These are phyloP conservation scores for Aphelenchoides avenae DNA, from an alignment of 1,140 invertebrate species.

Conservation along the genomic window DNA sequence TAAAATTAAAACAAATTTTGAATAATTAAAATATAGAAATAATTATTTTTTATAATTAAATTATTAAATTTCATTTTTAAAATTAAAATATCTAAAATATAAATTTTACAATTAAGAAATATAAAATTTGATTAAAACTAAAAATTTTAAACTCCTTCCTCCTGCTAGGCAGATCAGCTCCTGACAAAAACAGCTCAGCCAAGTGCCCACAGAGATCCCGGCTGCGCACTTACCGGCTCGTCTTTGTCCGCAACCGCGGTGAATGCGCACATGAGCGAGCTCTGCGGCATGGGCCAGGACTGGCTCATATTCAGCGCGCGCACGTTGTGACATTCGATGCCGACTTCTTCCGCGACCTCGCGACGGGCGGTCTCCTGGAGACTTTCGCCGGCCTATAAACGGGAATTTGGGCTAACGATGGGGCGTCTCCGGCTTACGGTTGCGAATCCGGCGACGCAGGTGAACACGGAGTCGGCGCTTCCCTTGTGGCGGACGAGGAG, in stretches of 20 bases:
- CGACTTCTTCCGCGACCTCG: conserved; percentile 67
- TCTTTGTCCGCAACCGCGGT: conserved; percentile 60
- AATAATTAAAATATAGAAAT: conserved; percentile 13
- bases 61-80: neutral
- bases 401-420: conserved; percentile 9
- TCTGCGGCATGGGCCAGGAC: conserved; percentile 66
- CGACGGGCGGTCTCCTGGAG: conserved; percentile 65
- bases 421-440: too few species aligned
- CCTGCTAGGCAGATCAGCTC: too few species aligned
- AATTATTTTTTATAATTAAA: conserved; percentile 5
- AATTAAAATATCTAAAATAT: neutral
- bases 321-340: conserved; percentile 63
- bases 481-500: conserved; percentile 64
- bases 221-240: conserved; percentile 31
- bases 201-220: neutral
- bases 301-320: conserved; percentile 64
- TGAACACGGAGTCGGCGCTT: conserved; percentile 65
- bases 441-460: conserved; percentile 66
- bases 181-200: too few species aligned
- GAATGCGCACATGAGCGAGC: conserved; percentile 66
- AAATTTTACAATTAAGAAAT: neutral
- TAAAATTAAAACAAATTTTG: conserved; percentile 14
- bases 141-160: too few species aligned
- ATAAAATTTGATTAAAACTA: neutral
- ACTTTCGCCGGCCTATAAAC: conserved; percentile 63